Evolutionary conservation across 2,888 invertebrate genomes (phyloP).

Genomic region (Rhingia rostrata): DNA sequence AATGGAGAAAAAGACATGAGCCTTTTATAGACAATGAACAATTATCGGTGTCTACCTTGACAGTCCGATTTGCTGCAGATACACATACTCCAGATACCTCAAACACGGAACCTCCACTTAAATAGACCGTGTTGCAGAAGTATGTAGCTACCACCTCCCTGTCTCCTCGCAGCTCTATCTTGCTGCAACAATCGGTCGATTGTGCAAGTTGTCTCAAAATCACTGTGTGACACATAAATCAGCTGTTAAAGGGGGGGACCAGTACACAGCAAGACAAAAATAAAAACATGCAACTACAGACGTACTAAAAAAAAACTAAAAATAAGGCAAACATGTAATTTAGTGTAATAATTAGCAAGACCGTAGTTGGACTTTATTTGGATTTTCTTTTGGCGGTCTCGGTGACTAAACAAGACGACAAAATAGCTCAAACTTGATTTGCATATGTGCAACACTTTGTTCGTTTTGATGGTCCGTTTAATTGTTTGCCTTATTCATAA

Average conservation of each 20-base stretch:
- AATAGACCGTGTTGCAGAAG: constrained; percentile 17
- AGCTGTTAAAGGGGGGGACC: constrained; percentile 51
- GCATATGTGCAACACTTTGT: constrained; percentile 21
- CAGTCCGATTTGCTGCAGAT: constrained; percentile 44
- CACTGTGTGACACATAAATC: constrained; percentile 66
- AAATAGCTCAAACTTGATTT: constrained; percentile 54
- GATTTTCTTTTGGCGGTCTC: constrained; percentile 1
- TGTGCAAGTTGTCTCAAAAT: constrained; percentile 56
- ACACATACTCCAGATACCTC: constrained; percentile 36
- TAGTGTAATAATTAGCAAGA: constrained; percentile 45
- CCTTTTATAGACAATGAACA: constrained; percentile 40
- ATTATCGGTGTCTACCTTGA: constrained; percentile 56
- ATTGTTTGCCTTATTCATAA: neutral
- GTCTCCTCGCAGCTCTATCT: too few relatives aligned
- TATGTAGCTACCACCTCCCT: constrained; percentile 2
- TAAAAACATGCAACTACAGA: constrained; percentile 36
- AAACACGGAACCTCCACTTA: constrained; percentile 51
- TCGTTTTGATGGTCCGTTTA: constrained; percentile 5
- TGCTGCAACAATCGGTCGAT: constrained; percentile 11
- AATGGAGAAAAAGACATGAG: constrained; percentile 6
- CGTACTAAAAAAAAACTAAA: neutral
- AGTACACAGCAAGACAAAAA: constrained; percentile 10
- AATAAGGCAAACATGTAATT: constrained; percentile 10
- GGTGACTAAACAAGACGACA: constrained; percentile 8
- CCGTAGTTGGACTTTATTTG: neutral